Evolutionary conservation across 2,113 vertebrate genomes (phyloP).

Genomic region (Nyctereutes procyonoides): DNA sequence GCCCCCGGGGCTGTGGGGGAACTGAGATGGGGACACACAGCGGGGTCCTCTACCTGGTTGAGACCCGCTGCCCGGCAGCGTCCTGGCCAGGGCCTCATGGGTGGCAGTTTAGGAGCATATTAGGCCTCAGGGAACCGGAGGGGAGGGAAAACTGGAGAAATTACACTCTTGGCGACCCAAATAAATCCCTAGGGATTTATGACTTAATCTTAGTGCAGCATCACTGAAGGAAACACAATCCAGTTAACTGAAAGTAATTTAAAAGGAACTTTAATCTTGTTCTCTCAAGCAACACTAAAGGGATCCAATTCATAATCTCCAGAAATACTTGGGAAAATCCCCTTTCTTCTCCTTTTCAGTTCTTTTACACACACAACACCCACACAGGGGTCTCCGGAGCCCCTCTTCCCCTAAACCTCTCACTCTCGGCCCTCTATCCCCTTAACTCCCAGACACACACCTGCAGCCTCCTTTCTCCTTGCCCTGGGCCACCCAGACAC

Average conservation of each 20-base stretch:
- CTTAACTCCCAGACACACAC: not conserved
- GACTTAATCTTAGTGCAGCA: slow-evolving; percentile 71
- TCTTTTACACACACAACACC: not conserved
- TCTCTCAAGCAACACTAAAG: slow-evolving; percentile 74
- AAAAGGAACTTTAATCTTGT: slow-evolving; percentile 80
- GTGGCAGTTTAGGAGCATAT: not conserved
- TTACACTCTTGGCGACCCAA: slow-evolving; percentile 57
- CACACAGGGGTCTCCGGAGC: not conserved
- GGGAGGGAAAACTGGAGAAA: slow-evolving; percentile 58
- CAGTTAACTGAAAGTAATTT: slow-evolving; percentile 82
- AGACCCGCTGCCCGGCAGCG: not conserved
- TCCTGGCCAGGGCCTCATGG: slow-evolving; percentile 40
- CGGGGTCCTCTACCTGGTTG: not conserved
- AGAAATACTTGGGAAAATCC: slow-evolving; percentile 35
- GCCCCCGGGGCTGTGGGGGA: not conserved
- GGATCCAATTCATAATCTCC: slow-evolving; percentile 67
- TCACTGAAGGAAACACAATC: slow-evolving; percentile 74
- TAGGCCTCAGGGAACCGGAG: slow-evolving; percentile 43
- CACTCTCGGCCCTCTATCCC: not conserved
- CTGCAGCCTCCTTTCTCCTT: slow-evolving; percentile 6
- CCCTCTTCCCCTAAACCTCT: not conserved
- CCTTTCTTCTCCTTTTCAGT: slow-evolving; percentile 44
- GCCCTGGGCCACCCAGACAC: not conserved
- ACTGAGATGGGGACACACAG: not conserved
- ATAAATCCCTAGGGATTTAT: slow-evolving; percentile 78